Base-by-base conservation (phyloP, 53 echinoderm and acorn worm genomes). In the Holothuria scabra region DNA sequence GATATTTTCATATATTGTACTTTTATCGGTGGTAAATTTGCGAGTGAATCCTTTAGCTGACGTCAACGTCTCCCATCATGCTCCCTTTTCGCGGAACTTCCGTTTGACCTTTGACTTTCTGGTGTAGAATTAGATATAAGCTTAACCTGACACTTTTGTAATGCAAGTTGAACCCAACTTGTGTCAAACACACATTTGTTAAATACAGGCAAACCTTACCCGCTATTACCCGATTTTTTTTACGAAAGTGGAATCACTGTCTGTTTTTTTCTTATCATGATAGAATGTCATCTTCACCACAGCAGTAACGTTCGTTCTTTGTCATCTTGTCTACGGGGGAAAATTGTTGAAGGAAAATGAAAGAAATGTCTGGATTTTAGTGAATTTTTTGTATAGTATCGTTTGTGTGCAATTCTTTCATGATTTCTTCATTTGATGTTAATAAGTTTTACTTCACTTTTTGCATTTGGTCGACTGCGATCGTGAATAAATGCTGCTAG, bases 401-500 rank as follows among this genome's bases (percentile, higher is more conserved):
- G 26, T 64, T 21, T 64, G 64, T 64, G 21, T 64, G 64, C 26
- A 64, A 64, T 64, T 74, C 21, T 21, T 26, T 67, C 20, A 32
- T 69, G 33, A 35, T 37, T 37, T 69, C 37, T 34, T 56, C 52
- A 14, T 26, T 57, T 32, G 25, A 25, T 55, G 26, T 56, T 16
- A 22, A 25, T 71, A 23, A 23, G 4, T 41, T 71, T 71, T 18
- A 21, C 37, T 26, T 28, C 28, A 58, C 59, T 60, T 34, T 62
- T 81, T 60, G 82, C 64, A 81, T 81, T 81, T 81, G 48, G 60
- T 81, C 82, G 82, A 35, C 64, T 81, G 62, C 62, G 46, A 81
- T 81, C 82, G 82, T 64, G 65, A 81, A 81, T 81, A 81, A 81
- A 81, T 79, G 79, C 79, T 81, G 21, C 46, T 49, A 81, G 82